Evolutionary conservation across 2,888 invertebrate genomes (phyloP).

Genomic region (Bellardia bayeri): DNA sequence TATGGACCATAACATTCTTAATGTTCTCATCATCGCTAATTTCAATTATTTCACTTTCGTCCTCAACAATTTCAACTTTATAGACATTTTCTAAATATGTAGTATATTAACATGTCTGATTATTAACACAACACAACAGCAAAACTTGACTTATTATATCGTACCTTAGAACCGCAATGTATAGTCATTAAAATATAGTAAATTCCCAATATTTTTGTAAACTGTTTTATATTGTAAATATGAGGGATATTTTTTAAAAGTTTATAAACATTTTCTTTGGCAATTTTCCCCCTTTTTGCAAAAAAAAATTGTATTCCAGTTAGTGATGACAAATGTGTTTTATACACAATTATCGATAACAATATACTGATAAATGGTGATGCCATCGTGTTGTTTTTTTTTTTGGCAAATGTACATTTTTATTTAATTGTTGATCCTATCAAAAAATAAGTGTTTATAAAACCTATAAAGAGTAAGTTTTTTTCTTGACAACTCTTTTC

Average conservation of each 20-base stretch:
- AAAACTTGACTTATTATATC: neutral
- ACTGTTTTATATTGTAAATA: too few species aligned
- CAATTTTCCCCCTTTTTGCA: neutral
- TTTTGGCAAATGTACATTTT: too few species aligned
- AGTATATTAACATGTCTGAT: neutral
- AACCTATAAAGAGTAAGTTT: too few species aligned
- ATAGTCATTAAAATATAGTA: too few species aligned
- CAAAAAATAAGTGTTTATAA: too few species aligned
- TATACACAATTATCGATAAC: slow-evolving; percentile 40
- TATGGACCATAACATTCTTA: neutral
- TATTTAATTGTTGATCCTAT: too few species aligned
- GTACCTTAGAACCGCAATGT: neutral
- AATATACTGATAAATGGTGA: neutral
- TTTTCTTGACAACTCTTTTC: too few species aligned
- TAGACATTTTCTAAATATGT: slow-evolving; percentile 25
- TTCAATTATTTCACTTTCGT: neutral
- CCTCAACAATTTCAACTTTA: slow-evolving; percentile 40
- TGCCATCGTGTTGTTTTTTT: neutral
- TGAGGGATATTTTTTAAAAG: too few species aligned
- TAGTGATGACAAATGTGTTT: neutral
- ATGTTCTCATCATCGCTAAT: slow-evolving; percentile 42
- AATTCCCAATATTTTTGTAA: too few species aligned
- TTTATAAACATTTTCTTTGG: too few species aligned
- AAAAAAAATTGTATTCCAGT: neutral
- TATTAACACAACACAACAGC: neutral